Evolutionary conservation across 2,113 vertebrate genomes (phyloP).

Genomic region (Antigone vipio): DNA sequence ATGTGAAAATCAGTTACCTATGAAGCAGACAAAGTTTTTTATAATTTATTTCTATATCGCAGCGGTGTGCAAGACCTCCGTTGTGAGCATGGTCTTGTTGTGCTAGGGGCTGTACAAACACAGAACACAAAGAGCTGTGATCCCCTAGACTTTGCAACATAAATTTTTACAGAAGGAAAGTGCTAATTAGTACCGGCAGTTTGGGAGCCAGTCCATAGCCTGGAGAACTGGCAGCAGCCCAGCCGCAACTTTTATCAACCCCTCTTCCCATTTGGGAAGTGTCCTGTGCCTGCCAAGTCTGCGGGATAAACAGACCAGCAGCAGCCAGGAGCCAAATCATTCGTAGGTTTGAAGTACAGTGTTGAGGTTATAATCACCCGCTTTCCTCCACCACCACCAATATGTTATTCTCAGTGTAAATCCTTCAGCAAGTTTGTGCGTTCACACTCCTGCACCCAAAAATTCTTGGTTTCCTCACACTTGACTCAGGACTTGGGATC

Average conservation of each 20-base stretch:
- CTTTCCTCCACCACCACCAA: not conserved
- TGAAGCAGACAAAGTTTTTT: not conserved
- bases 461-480: not conserved
- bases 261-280: not conserved
- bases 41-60: fast-evolving
- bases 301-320: constrained; percentile 17
- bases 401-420: not conserved
- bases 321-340: not conserved
- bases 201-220: not conserved
- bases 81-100: fast-evolving
- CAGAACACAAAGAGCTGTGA: fast-evolving
- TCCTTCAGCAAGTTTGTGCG: fast-evolving
- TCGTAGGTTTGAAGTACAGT: not conserved
- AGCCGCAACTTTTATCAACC: constrained; percentile 5
- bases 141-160: not conserved
- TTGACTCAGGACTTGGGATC: not conserved
- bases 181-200: not conserved
- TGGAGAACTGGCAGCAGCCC: not conserved
- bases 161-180: not conserved
- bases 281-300: not conserved
- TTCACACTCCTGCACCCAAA: not conserved
- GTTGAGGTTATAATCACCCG: not conserved
- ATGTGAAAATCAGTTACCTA: not conserved
- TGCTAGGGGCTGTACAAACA: not conserved
- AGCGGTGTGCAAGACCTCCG: fast-evolving